These are phyloP conservation scores for Drosophila acutilabella DNA, from an alignment of 2,888 invertebrate species.

Conservation along the genomic window DNA sequence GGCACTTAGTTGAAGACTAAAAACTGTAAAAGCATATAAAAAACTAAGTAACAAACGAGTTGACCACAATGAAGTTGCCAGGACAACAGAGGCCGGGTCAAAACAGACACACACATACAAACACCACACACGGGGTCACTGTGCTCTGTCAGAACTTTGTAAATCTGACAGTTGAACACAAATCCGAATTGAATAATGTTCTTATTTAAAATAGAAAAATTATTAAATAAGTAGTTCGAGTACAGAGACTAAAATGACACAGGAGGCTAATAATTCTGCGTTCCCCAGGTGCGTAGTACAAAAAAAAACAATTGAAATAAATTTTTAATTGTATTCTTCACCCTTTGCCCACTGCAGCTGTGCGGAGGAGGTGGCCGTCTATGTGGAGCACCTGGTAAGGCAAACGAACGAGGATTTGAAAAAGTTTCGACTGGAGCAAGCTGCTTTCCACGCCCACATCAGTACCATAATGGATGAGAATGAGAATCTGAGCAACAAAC, in stretches of 20 bases:
- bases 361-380: conserved; percentile 58
- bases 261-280: conserved; percentile 47
- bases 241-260: conserved; percentile 45
- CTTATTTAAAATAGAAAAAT: conserved; percentile 1
- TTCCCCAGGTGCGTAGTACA: conserved; percentile 37
- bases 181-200: not conserved
- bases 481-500: conserved; percentile 67
- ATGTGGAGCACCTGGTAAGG: conserved; percentile 74
- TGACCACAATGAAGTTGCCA: conserved; percentile 56
- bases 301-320: not conserved
- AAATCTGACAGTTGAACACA: conserved; percentile 26
- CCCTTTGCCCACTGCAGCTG: conserved; percentile 25
- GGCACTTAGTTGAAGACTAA: conserved; percentile 5
- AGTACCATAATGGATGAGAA: conserved; percentile 84
- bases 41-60: not conserved
- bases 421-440: conserved; percentile 79
- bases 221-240: conserved; percentile 2
- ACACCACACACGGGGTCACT: conserved; percentile 1
- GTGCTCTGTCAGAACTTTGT: conserved; percentile 23
- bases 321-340: not conserved
- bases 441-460: conserved; percentile 77
- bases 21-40: not conserved
- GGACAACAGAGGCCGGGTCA: conserved; percentile 52
- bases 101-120: conserved; percentile 19
- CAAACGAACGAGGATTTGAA: conserved; percentile 77